These are phyloP conservation scores for Palloptera scutellata DNA, from an alignment of 2,888 invertebrate species.

Conservation along the genomic window DNA sequence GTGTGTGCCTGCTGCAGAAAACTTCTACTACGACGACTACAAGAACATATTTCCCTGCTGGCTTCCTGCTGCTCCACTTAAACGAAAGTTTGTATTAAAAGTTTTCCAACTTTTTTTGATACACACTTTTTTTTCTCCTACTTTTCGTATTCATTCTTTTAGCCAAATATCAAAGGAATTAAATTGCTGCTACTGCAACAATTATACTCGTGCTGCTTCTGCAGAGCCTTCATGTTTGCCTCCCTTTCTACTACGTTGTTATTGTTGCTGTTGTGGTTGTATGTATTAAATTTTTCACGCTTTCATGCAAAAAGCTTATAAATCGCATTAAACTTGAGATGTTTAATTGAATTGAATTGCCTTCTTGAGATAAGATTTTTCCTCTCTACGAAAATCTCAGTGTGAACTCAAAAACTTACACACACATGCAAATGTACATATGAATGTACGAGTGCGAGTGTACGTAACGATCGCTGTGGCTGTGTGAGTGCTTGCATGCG, in stretches of 20 bases:
- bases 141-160: too few relatives aligned
- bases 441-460: neutral
- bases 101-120: neutral
- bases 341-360: conserved; percentile 42
- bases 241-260: neutral
- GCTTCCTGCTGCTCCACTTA: neutral
- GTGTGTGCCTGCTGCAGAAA: neutral
- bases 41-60: neutral
- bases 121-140: too few relatives aligned
- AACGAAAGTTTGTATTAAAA: neutral
- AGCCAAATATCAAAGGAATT: too few relatives aligned
- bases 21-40: neutral
- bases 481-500: conserved; percentile 17
- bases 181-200: neutral
- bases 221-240: neutral
- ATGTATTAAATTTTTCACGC: too few relatives aligned
- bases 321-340: conserved; percentile 36
- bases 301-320: conserved; percentile 14
- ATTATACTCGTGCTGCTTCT: neutral
- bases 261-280: conserved; percentile 10
- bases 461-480: neutral
- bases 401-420: neutral
- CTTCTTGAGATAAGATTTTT: conserved; percentile 31
- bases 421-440: conserved; percentile 1
- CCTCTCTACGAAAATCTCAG: neutral